These are phyloP conservation scores for Drosophila suboccidentalis DNA, from an alignment of 2,888 invertebrate genomes.

Conservation along the genomic window DNA sequence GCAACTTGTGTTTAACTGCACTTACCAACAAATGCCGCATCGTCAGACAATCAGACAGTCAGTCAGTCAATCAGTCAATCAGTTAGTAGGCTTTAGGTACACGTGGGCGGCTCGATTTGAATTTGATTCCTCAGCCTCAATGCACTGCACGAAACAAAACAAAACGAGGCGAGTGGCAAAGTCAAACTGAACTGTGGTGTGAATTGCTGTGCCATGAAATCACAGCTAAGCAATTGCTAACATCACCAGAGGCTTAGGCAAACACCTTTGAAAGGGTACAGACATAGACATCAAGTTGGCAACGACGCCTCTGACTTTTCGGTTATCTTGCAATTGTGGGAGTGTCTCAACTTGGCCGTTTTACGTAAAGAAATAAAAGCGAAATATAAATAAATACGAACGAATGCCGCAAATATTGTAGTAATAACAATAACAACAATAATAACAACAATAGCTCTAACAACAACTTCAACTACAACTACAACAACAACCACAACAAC, in stretches of 20 bases:
- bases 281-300: background rate
- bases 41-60: conserved; percentile 1
- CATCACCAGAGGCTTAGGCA: conserved; percentile 51
- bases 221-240: conserved; percentile 64
- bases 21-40: conserved; percentile 69
- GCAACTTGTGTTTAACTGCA: background rate
- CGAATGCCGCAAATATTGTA: conserved; percentile 75
- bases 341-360: conserved; percentile 77
- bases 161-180: conserved; percentile 72
- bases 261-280: background rate
- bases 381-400: conserved; percentile 62
- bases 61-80: background rate
- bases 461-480: conserved; percentile 17
- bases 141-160: conserved; percentile 21
- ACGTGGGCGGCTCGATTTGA: conserved; percentile 18
- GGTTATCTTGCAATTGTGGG: conserved; percentile 79
- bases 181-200: conserved; percentile 76
- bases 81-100: background rate
- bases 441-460: conserved; percentile 15
- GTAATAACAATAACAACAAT: conserved; percentile 63
- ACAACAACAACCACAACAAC: conserved; percentile 44
- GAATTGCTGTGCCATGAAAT: conserved; percentile 80
- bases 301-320: conserved; percentile 47
- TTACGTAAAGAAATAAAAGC: conserved; percentile 77
- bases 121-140: conserved; percentile 35